Conservation (phyloP, 2,797 vertebrate species). For the Parauchenoglanis ngamensis region DNA sequence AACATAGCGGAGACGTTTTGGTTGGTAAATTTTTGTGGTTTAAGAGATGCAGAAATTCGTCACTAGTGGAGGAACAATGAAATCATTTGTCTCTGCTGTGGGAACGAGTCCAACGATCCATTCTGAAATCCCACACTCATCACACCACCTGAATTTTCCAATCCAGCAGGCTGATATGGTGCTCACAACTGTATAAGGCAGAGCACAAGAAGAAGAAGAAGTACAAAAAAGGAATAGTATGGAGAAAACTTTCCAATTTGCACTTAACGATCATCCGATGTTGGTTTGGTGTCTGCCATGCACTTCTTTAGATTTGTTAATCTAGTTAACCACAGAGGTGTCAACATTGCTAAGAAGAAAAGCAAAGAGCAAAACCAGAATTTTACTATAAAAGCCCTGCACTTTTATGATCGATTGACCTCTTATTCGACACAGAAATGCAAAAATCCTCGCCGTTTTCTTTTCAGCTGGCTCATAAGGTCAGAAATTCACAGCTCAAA, state of each 20-base stretch:
- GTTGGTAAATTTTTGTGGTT: not conserved
- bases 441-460: not conserved
- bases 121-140: not conserved
- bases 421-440: not conserved
- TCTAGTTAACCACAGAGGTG: not conserved
- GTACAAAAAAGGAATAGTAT: not conserved
- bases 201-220: not conserved
- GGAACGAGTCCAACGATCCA: slow-evolving; percentile 18
- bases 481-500: not conserved
- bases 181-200: not conserved
- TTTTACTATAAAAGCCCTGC: not conserved
- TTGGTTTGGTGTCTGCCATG: not conserved
- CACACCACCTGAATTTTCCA: slow-evolving; percentile 8
- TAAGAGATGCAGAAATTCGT: slow-evolving; percentile 2
- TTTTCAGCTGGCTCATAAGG: not conserved
- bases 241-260: not conserved
- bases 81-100: slow-evolving; percentile 16
- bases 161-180: not conserved
- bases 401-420: not conserved
- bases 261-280: not conserved
- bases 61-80: slow-evolving; percentile 18
- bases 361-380: not conserved
- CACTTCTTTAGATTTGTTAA: not conserved
- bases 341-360: not conserved
- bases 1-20: not conserved